phyloP scores from a whole-genome alignment of 1,140 invertebrate genomes.

The Calliopsis andreniformis region DNA sequence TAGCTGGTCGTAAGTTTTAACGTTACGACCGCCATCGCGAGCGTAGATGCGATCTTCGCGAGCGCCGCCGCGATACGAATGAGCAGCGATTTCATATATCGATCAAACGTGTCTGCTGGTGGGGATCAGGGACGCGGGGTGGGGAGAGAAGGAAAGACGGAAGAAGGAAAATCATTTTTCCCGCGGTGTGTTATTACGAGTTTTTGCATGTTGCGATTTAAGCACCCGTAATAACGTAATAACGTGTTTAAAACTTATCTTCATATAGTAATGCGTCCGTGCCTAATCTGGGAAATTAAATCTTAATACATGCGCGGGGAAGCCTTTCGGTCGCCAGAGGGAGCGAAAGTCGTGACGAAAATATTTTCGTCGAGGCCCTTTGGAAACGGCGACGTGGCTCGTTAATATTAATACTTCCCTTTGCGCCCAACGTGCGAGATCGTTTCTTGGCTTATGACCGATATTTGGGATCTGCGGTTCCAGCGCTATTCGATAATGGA shows the following conservation, averaged over 20 bases:
- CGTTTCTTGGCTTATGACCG: too few relatives aligned
- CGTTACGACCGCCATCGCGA: neutral
- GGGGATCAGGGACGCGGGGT: too few relatives aligned
- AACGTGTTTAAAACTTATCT: slow-evolving; percentile 39
- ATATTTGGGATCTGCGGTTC: too few relatives aligned
- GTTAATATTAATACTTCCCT: neutral
- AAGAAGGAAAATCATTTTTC: neutral
- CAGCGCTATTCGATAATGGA: too few relatives aligned
- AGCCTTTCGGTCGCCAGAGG: neutral
- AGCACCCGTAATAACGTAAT: slow-evolving; percentile 47
- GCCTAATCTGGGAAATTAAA: slow-evolving; percentile 38
- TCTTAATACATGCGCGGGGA: slow-evolving; percentile 13
- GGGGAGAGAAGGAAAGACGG: neutral
- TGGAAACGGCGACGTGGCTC: neutral
- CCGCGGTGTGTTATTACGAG: slow-evolving; percentile 3
- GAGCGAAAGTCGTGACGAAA: neutral
- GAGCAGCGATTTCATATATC: slow-evolving; percentile 1
- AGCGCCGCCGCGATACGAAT: neutral
- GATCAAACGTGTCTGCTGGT: slow-evolving; percentile 1
- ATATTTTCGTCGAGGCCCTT: neutral
- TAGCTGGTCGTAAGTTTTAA: neutral
- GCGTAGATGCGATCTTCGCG: neutral
- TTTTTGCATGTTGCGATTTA: slow-evolving; percentile 15
- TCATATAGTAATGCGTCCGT: slow-evolving; percentile 13
- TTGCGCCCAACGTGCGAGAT: neutral